A percentile compares a stretch with the other conserved stretches of the same genome.
Evolutionary conservation across 2,888 invertebrate species (phyloP).

Genomic region (Hartigia nigra): DNA sequence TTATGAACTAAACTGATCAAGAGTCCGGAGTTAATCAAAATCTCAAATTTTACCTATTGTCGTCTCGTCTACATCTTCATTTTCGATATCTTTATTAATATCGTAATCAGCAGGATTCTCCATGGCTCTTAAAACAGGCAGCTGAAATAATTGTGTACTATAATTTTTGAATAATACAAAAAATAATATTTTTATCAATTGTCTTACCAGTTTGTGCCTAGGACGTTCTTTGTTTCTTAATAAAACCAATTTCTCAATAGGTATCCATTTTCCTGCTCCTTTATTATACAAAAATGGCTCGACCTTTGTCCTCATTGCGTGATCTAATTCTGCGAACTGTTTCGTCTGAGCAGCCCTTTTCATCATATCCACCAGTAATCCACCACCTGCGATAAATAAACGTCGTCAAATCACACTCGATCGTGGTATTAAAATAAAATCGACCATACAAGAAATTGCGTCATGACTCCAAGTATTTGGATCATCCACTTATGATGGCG

Average conservation of each 20-base stretch:
- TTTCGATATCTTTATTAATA: conserved; percentile 80
- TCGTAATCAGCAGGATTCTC: conserved; percentile 90
- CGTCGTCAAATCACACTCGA: neutral
- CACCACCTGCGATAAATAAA: conserved; percentile 75
- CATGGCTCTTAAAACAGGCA: conserved; percentile 80
- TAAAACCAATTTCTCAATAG: conserved; percentile 88
- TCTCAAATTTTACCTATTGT: conserved; percentile 49
- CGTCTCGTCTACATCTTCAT: conserved; percentile 57
- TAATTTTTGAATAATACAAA: conserved; percentile 1
- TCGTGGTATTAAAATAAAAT: neutral
- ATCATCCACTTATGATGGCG: conserved; percentile 31
- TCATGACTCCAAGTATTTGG: conserved; percentile 38
- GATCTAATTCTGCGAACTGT: conserved; percentile 91
- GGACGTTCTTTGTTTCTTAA: conserved; percentile 87
- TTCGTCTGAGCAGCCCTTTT: conserved; percentile 90
- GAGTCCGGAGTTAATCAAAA: neutral
- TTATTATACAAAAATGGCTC: conserved; percentile 94
- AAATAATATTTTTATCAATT: neutral
- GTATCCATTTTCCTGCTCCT: conserved; percentile 91
- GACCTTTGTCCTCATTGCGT: conserved; percentile 90
- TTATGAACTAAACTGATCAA: neutral
- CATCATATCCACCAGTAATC: conserved; percentile 93
- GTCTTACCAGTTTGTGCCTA: conserved; percentile 78
- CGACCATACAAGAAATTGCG: conserved; percentile 16
- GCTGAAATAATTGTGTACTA: conserved; percentile 65